A percentile compares a stretch with the other conserved stretches of the same genome.
Conservation (phyloP, 2,888 invertebrate species). For the Lasioglossum figueresi region DNA sequence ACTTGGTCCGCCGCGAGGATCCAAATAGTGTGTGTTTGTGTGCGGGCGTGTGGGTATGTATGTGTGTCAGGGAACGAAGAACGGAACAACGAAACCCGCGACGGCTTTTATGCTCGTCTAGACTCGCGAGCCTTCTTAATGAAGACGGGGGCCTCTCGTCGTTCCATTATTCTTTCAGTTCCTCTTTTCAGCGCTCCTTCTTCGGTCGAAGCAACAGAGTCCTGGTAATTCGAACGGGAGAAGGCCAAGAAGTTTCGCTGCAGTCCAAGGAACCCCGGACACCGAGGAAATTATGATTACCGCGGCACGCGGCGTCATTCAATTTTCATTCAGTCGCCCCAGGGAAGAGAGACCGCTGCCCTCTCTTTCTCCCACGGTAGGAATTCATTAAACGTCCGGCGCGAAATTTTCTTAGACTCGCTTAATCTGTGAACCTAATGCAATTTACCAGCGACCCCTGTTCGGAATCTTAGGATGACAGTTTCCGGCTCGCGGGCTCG, state of each 20-base stretch:
- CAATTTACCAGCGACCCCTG: background rate
- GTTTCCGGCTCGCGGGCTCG: background rate
- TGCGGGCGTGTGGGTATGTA: background rate
- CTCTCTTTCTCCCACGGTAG: background rate
- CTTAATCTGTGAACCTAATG: conserved; percentile 22
- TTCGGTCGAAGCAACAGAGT: conserved; percentile 2
- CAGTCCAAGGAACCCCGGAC: background rate
- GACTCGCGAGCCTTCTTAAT: conserved; percentile 25
- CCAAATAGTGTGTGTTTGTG: background rate
- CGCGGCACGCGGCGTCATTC: background rate
- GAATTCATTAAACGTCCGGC: background rate
- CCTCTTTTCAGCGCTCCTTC: background rate
- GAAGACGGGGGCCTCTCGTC: conserved; percentile 5
- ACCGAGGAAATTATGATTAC: background rate
- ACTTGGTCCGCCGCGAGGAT: background rate
- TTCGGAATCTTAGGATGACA: background rate
- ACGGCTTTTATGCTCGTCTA: conserved; percentile 26
- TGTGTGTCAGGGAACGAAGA: background rate
- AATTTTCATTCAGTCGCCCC: background rate
- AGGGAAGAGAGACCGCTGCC: background rate
- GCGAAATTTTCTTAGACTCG: background rate
- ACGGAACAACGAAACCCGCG: background rate
- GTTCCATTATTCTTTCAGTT: conserved; percentile 9
- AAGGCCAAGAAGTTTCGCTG: background rate
- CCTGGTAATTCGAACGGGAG: conserved; percentile 1